phyloP scores from a whole-genome alignment of 2,113 vertebrate species.

The Cyanoramphus novaezelandiae region DNA sequence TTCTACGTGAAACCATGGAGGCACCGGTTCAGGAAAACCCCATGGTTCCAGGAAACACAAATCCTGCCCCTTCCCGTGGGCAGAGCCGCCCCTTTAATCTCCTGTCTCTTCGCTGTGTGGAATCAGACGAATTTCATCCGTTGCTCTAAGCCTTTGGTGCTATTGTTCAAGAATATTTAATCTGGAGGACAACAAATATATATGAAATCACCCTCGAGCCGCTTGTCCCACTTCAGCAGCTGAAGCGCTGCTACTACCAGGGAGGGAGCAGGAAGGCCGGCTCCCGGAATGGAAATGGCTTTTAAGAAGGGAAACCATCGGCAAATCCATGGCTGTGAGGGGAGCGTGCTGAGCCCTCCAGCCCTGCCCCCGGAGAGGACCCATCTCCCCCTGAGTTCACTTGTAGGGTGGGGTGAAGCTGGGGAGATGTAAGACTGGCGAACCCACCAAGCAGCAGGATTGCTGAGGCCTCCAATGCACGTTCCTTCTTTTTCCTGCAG shows the following conservation, averaged over 20 bases:
- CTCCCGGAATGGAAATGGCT: background rate
- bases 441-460: background rate
- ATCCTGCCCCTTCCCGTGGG: background rate
- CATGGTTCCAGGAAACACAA: background rate
- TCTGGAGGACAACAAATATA: conserved; percentile 48
- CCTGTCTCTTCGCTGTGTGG: background rate
- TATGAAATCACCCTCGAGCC: background rate
- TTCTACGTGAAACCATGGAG: background rate
- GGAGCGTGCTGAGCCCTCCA: background rate
- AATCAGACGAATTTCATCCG: conserved; percentile 50
- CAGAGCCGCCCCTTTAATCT: conserved; percentile 42
- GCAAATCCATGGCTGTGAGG: background rate
- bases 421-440: background rate
- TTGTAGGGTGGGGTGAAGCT: accelerated
- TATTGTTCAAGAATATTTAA: conserved; percentile 63
- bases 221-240: background rate
- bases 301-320: background rate
- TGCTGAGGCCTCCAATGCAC: accelerated
- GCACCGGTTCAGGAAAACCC: background rate
- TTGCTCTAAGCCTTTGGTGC: conserved; percentile 52
- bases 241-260: accelerated
- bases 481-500: background rate
- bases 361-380: background rate
- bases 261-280: background rate
- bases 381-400: background rate